Evolutionary conservation across 1,140 invertebrate species (phyloP), one percentile per base, ranked within the genome.

Genomic region (Melitaea cinxia): DNA sequence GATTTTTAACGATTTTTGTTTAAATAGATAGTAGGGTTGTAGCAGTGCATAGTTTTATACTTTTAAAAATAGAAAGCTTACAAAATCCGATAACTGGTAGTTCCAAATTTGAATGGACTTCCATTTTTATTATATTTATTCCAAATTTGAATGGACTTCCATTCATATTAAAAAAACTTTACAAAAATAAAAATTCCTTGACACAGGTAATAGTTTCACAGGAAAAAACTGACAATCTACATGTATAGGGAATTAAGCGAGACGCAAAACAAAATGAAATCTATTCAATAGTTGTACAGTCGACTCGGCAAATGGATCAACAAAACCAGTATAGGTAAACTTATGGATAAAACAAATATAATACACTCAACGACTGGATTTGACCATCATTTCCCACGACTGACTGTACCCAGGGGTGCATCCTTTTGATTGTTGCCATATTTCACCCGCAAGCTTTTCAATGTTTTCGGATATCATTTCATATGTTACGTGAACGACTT

Each of bases 251-350:
- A 72, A 71, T 65, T 72, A 74, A 74, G 71, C 73, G 65, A 68
- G 68, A 33, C 65, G 65, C 35, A 73, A 73, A 77, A 77, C 77
- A 80, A 80, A 76, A 78, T 77, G 68, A 80, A 80, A 80, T 77
- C 76, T 75, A 77, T 78, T 70, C 65, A 62, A 30, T 53, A 60
- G n/a, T n/a, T 45, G 56, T 53, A 61, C 59, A 53, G 59, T 50
- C 23, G 21, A 15, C 56, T 58, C n/a, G 37, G 15, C 24, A 58
- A 47, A 58, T 33, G 39, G 56, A 47, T 58, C 49, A 58, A 58
- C 39, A 33, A 58, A 49, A 30, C 10, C 42, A 6, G 49, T 30
- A 52, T n/a, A 30, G 17, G 23, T 15, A 19, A 42, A 17, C 37
- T 42, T 42, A 42, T 42, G 37, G 37, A 42, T 15, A 42, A 42